A percentile compares a stretch with the other conserved stretches of the same genome.
These are phyloP conservation scores for Yponomeuta evonymella DNA, from an alignment of 2,888 invertebrate genomes.

Conservation along the genomic window DNA sequence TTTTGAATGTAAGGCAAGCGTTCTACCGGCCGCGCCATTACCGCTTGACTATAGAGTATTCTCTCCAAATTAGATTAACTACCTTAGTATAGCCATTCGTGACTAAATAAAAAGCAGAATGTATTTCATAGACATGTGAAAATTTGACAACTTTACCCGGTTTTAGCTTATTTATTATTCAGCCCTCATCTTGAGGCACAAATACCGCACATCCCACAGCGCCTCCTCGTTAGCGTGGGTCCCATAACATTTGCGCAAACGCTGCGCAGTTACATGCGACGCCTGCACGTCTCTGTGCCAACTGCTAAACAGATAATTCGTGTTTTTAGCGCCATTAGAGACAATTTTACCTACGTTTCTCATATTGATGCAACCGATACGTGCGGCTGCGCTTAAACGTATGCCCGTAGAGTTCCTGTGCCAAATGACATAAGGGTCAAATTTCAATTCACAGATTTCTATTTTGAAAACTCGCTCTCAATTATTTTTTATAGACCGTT, in stretches of 20 bases:
- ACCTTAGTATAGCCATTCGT: too few species aligned
- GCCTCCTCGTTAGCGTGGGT: background rate
- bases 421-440: background rate
- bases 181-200: background rate
- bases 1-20: too few species aligned
- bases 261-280: conserved; percentile 3
- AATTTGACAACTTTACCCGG: too few species aligned
- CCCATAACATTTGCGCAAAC: conserved; percentile 4
- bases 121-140: too few species aligned
- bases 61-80: too few species aligned
- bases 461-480: background rate
- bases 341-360: background rate
- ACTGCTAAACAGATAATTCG: conserved; percentile 14
- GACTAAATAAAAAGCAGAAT: too few species aligned
- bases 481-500: background rate
- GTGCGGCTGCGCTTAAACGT: background rate
- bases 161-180: background rate
- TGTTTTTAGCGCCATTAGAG: conserved; percentile 14
- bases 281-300: conserved; percentile 4
- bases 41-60: too few species aligned
- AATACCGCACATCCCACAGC: background rate
- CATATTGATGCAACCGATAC: background rate
- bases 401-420: background rate
- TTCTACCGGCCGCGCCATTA: too few species aligned
- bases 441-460: background rate